A percentile compares a stretch with the other conserved stretches of the same genome.
Evolutionary conservation across 2,888 invertebrate genomes (phyloP).

Genomic region (Oconnorella tubifera): DNA sequence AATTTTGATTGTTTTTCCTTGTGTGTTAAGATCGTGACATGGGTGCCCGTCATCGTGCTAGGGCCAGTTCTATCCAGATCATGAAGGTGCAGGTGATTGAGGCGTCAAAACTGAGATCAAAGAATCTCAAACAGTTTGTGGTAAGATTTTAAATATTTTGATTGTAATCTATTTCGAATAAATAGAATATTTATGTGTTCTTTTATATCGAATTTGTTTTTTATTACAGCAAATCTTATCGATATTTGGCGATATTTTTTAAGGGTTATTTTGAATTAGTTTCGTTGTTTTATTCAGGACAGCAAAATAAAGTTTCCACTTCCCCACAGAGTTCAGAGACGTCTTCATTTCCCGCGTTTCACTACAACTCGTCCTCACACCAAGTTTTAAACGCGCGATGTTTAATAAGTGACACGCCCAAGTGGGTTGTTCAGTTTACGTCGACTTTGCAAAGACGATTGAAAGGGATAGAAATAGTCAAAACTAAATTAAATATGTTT

Average conservation of each 20-base stretch:
- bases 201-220: neutral
- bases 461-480: no score
- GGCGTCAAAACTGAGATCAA: slow-evolving; percentile 66
- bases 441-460: no score
- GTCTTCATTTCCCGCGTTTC: slow-evolving; percentile 59
- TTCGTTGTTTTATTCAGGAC: slow-evolving; percentile 59
- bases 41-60: slow-evolving; percentile 96
- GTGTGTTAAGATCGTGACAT: slow-evolving; percentile 74
- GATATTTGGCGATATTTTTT: neutral
- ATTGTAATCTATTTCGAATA: neutral
- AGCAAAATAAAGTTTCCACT: slow-evolving; percentile 93
- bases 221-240: neutral
- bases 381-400: slow-evolving; percentile 56
- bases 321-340: slow-evolving; percentile 64
- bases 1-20: slow-evolving; percentile 11
- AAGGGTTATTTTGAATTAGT: neutral
- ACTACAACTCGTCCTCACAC: slow-evolving; percentile 60
- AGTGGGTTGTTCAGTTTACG: no score
- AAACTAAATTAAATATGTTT: no score
- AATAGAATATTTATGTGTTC: slow-evolving; percentile 15
- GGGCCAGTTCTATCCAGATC: slow-evolving; percentile 95
- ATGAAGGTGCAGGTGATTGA: slow-evolving; percentile 92
- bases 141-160: no score
- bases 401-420: no score
- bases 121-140: slow-evolving; percentile 87